Evolutionary conservation across 2,888 invertebrate species (phyloP).

Genomic region (Drosophila setosimentum): DNA sequence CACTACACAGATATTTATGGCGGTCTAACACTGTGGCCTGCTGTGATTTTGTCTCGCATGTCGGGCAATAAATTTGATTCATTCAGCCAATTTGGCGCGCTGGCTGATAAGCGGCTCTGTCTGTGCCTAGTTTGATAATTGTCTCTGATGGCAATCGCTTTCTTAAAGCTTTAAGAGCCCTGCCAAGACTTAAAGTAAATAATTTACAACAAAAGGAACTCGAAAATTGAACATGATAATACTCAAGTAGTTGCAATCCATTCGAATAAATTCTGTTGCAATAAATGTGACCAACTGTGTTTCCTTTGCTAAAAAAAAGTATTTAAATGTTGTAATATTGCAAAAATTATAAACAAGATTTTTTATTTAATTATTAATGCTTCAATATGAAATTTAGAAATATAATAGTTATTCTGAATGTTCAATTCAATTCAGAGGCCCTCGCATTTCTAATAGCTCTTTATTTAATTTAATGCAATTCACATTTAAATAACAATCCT

Average conservation of each 20-base stretch:
- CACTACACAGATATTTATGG: conserved; percentile 61
- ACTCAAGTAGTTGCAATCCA: conserved; percentile 29
- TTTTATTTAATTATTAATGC: background rate
- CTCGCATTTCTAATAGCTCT: background rate
- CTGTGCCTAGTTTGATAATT: conserved; percentile 58
- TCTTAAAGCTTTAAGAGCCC: conserved; percentile 35
- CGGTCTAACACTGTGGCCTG: conserved; percentile 20
- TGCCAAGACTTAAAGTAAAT: conserved; percentile 29
- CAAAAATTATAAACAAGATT: background rate
- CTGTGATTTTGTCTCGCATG: conserved; percentile 65
- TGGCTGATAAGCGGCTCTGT: conserved; percentile 59
- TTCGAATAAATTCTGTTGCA: background rate
- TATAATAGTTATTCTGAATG: background rate
- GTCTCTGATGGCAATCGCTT: conserved; percentile 54
- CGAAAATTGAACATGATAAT: conserved; percentile 7
- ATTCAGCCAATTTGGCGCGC: conserved; percentile 55
- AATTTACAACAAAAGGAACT: conserved; percentile 46
- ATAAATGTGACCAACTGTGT: background rate
- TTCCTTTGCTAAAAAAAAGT: background rate
- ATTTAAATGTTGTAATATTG: background rate
- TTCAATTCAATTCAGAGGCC: background rate
- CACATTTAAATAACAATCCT: conserved; percentile 2
- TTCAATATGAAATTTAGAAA: background rate
- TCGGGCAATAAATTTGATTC: conserved; percentile 72
- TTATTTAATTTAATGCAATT: conserved; percentile 14